Evolutionary conservation across 2,113 vertebrate species (phyloP), one percentile per base, ranked within the genome.

Genomic region (Pygoscelis adeliae): DNA sequence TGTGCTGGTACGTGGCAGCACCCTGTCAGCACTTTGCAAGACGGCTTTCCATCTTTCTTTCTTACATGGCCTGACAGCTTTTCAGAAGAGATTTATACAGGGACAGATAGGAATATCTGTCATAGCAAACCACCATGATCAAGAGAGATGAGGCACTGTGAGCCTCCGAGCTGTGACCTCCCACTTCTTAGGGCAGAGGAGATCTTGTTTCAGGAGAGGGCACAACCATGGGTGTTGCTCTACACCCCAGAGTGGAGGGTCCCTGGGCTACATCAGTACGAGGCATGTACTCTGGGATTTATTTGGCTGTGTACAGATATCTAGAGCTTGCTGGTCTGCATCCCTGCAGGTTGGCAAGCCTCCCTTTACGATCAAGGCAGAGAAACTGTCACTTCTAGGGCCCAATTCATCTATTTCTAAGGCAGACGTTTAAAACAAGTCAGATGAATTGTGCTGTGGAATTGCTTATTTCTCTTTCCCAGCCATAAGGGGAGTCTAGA

Each of bases 71-170:
- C 74, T 96, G 96, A 96, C 95, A 96, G 74, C 93, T 96, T 95
- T 96, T 96, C 96, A 97, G 84, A 93, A 93, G 91, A 97, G 95
- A 97, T 97, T 96, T 97, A 96, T 95, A 88, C 26, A 95, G 84
- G 89, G 91, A 88, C 84, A 93, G 95, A 58, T 80, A 7, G 0
- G 87, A 92, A 71, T 97, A 97, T 97, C 86, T 91, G 95, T 95
- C 96, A 96, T 5, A 93, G 84, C 95, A 96, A 94, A 87, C 62
- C 93, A 47, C 91, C 1, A 0, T 29, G 84, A 87, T 80, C 84
- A 90, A 50, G 91, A 94, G 91, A 63, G 96, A 74, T 26, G 83
- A 94, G 87, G 74, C 71, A 3, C 50, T 17, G 38, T 5, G 58
- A 85, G 63, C 23, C 52, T 89, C 77, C 0, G 5, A 84, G 70